Percentiles rank a stretch among this genome's conserved stretches.
These are phyloP conservation scores for Procambarus clarkii DNA, from an alignment of 1,140 invertebrate genomes.

Conservation along the genomic window DNA sequence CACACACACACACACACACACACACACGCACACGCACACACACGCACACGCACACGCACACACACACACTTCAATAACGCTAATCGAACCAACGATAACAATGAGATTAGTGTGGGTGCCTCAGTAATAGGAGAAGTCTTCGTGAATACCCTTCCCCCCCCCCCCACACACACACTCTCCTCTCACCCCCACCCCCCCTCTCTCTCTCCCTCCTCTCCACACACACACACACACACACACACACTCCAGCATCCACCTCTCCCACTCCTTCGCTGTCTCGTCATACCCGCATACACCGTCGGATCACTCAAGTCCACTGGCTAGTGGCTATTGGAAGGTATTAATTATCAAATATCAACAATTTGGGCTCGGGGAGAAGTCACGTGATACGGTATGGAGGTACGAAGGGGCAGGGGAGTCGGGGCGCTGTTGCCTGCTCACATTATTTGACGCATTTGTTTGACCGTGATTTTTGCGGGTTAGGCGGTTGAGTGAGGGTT, in stretches of 20 bases:
- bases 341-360: constrained; percentile 66
- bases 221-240: neutral
- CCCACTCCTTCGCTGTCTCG: neutral
- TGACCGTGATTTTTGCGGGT: too few relatives aligned
- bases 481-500: too few relatives aligned
- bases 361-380: constrained; percentile 63
- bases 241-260: neutral
- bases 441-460: too few relatives aligned
- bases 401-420: constrained; percentile 20
- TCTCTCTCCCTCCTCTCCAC: too few relatives aligned
- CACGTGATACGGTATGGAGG: constrained; percentile 62
- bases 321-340: constrained; percentile 59
- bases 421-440: neutral
- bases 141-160: neutral
- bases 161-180: neutral
- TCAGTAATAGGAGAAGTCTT: constrained; percentile 14
- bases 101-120: neutral
- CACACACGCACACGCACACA: too few relatives aligned
- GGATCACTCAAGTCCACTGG: constrained; percentile 60
- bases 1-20: too few relatives aligned
- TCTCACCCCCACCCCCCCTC: neutral
- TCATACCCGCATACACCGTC: constrained; percentile 5
- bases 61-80: neutral
- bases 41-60: too few relatives aligned
- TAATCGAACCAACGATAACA: neutral